Evolutionary conservation across 2,797 vertebrate genomes (phyloP), one percentile per base, ranked within the genome.

Genomic region (Meriones psammophilus): DNA sequence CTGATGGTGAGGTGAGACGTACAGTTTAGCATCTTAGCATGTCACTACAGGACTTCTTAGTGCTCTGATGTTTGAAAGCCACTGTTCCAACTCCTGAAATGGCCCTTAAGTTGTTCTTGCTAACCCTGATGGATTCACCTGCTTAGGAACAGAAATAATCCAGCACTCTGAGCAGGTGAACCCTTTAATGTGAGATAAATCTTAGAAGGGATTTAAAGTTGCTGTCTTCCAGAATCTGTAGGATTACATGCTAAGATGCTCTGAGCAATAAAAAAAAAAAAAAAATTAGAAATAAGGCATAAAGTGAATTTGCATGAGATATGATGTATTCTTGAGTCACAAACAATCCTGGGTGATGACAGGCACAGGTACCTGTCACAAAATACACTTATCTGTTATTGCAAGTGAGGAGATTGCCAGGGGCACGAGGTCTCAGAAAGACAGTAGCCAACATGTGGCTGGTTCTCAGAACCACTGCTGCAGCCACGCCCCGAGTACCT

Each of bases 251-350:
- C 33, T 58, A 18, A n/a, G 28, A 10, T 87, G 46, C 66, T 56
- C 50, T 87, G 33, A 71, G 50, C 66, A 28, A 39, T 24, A 33
- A n/a, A 50, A 50, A 6, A 78, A 58, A 20, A 88, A 93, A 73
- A 24, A 88, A 46, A 5, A 10, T 24, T 74, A 66, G 78, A 91
- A 81, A 89, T 54, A 39, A 95, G 89, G 28, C 79, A 50, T n/a
- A 50, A 83, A 84, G 66, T 58, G 46, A 94, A 74, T 88, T 33
- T 69, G 78, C 80, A 62, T 81, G 89, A 89, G 89, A 83, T 56
- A 87, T 46, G 66, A 89, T 74, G 12, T 66, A 42, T 46, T 42
- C 22, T 54, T 42, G 68, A 64, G n/a, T 77, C 28, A 73, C 88
- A 77, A 87, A 68, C 8, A 60, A 2, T 73, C 36, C 58, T 60